phyloP scores from a whole-genome alignment of 2,113 vertebrate genomes.

The Lophura nycthemera region DNA sequence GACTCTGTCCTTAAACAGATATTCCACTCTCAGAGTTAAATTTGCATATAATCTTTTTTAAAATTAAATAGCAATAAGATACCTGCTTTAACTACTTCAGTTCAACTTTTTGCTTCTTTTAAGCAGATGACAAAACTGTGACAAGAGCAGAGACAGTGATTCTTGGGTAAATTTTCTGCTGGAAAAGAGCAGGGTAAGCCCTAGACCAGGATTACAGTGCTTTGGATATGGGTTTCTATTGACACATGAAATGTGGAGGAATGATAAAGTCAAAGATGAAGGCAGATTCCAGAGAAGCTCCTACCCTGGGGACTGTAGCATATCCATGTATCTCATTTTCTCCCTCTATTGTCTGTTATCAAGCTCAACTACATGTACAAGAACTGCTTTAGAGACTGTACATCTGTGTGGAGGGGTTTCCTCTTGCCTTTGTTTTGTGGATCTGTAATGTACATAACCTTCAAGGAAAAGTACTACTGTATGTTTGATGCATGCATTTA shows the following conservation, averaged over 20 bases:
- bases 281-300: background rate
- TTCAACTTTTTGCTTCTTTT: background rate
- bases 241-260: background rate
- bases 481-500: background rate
- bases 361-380: background rate
- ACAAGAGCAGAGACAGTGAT: background rate
- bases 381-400: background rate
- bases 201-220: background rate
- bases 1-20: background rate
- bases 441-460: background rate
- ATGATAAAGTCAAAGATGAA: background rate
- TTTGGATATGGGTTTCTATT: background rate
- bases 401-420: background rate
- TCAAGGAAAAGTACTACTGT: background rate
- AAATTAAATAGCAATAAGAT: background rate
- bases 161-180: background rate
- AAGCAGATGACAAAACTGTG: background rate
- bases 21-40: background rate
- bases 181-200: background rate
- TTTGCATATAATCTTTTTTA: constrained; percentile 2
- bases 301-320: background rate
- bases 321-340: background rate
- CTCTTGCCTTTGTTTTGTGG: background rate
- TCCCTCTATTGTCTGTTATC: background rate
- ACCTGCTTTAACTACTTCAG: background rate